phyloP scores from a whole-genome alignment of 2,888 invertebrate genomes.

The Zelleria hepariella region DNA sequence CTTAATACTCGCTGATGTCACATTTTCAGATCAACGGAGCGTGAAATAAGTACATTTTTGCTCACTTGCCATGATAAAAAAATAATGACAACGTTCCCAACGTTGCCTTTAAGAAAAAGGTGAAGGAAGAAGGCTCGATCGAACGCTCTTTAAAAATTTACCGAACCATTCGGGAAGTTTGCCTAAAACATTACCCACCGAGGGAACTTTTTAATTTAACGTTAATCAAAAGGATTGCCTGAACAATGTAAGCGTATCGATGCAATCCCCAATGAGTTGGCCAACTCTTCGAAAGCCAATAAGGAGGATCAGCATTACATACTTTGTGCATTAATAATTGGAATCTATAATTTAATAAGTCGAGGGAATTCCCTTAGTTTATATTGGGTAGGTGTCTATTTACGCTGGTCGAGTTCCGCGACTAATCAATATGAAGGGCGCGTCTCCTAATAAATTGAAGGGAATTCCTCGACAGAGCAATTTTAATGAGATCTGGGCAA shows the following conservation, averaged over 20 bases:
- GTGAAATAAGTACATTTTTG: constrained; percentile 72
- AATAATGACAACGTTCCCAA: constrained; percentile 67
- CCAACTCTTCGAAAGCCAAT: constrained; percentile 10
- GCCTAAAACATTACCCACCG: constrained; percentile 15
- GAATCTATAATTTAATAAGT: background rate
- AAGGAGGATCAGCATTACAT: background rate
- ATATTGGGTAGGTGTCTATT: background rate
- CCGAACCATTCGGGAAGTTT: background rate
- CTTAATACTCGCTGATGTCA: constrained; percentile 57
- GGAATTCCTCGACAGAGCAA: constrained; percentile 62
- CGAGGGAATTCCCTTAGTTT: background rate
- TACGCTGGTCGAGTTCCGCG: background rate
- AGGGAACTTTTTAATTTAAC: background rate
- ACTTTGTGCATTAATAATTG: background rate
- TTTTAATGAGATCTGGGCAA: constrained; percentile 68
- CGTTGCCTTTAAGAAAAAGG: constrained; percentile 35
- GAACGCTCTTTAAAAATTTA: background rate
- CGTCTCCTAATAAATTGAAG: constrained; percentile 53
- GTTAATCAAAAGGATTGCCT: constrained; percentile 13
- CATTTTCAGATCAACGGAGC: constrained; percentile 70
- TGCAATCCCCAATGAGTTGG: constrained; percentile 15
- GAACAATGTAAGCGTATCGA: constrained; percentile 13
- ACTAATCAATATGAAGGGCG: constrained; percentile 11
- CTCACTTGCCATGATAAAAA: constrained; percentile 63
- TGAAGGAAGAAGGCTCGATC: background rate